Percentiles rank a stretch among this genome's conserved stretches.
Evolutionary conservation across 2,888 invertebrate genomes (phyloP).

Genomic region (Torymus auratus): DNA sequence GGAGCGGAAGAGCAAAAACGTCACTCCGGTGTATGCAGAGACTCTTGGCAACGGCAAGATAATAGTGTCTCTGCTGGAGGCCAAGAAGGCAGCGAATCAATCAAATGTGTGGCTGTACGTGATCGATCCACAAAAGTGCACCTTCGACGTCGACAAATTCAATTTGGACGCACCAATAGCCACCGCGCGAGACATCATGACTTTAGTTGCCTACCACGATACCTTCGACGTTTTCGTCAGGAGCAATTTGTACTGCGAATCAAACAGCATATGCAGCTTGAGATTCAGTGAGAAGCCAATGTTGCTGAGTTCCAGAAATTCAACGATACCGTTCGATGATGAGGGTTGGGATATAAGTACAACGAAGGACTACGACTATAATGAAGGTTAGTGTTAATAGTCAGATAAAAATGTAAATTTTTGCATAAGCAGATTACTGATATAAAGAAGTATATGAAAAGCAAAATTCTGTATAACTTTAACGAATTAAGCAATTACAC

Average conservation of each 20-base stretch:
- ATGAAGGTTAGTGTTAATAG: conserved; percentile 28
- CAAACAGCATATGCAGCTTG: conserved; percentile 30
- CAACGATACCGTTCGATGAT: conserved; percentile 15
- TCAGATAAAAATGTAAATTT: no score
- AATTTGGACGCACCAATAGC: neutral
- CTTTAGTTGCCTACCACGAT: conserved; percentile 27
- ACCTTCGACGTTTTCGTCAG: conserved; percentile 42
- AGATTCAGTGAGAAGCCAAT: conserved; percentile 31
- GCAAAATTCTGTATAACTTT: no score
- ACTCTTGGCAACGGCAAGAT: conserved; percentile 41
- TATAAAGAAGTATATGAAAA: no score
- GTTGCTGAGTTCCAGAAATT: neutral
- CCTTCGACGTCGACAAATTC: conserved; percentile 6
- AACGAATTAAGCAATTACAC: no score
- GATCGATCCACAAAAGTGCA: conserved; percentile 32
- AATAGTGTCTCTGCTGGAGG: conserved; percentile 20
- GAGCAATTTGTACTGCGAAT: neutral
- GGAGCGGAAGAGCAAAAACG: neutral
- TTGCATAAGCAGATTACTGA: no score
- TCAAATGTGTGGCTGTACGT: conserved; percentile 41
- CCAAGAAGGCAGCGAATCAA: neutral
- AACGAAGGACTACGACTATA: conserved; percentile 12
- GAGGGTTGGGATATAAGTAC: conserved; percentile 30
- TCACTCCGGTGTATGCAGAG: conserved; percentile 16
- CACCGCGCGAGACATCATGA: neutral